Evolutionary conservation across 2,888 invertebrate genomes (phyloP).

Genomic region (Saturnia pavonia): DNA sequence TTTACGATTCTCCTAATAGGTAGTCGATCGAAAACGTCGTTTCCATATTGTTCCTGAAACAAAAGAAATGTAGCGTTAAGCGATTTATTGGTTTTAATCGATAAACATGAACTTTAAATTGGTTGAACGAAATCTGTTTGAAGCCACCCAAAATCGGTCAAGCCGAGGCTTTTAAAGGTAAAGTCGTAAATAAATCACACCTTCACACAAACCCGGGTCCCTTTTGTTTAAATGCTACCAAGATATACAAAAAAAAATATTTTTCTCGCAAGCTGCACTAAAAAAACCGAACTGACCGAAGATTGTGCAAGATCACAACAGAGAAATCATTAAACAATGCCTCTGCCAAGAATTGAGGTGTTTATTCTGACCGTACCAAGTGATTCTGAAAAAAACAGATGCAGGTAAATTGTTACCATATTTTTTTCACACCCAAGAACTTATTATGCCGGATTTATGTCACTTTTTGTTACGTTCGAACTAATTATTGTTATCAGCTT

Average conservation of each 20-base stretch:
- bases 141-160: constrained; percentile 71
- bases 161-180: constrained; percentile 65
- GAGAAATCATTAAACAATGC: constrained; percentile 80
- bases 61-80: constrained; percentile 60
- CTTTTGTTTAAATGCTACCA: constrained; percentile 81
- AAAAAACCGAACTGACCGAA: constrained; percentile 65
- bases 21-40: constrained; percentile 46
- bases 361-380: constrained; percentile 72
- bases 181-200: constrained; percentile 81
- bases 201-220: constrained; percentile 68
- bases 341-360: constrained; percentile 79
- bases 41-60: constrained; percentile 78
- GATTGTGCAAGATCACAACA: constrained; percentile 81
- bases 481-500: constrained; percentile 81
- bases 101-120: constrained; percentile 45
- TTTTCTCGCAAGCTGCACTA: constrained; percentile 64
- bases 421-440: constrained; percentile 70
- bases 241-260: constrained; percentile 70
- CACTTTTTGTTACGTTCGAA: constrained; percentile 77
- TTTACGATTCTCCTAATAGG: constrained; percentile 48
- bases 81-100: constrained; percentile 47
- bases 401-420: constrained; percentile 70
- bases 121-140: constrained; percentile 48
- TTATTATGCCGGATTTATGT: constrained; percentile 82
- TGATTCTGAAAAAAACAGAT: constrained; percentile 69